Evolutionary conservation across 2,888 invertebrate genomes (phyloP), one percentile per base, ranked within the genome.

Genomic region (Calephelis perditalis): DNA sequence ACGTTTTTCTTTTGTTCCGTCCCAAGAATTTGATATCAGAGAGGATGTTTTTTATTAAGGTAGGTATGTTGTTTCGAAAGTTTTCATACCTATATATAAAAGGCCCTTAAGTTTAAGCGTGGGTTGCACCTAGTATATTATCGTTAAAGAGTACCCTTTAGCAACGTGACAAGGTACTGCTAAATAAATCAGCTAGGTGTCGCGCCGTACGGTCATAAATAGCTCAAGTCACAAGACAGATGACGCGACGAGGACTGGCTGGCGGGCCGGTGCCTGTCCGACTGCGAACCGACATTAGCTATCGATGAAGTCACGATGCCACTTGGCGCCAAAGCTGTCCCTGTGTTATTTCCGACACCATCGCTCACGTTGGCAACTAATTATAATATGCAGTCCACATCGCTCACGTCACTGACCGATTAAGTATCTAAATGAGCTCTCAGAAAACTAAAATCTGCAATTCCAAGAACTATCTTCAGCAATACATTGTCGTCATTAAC

Each of bases 341-440:
- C 81, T 76, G 78, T 80, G 85, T 82, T 89, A 90, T 90, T 90
- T 90, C 86, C 79, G 83, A 89, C 84, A 78, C 83, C 85, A 88
- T 89, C 88, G 87, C 87, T 89, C 89, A 90, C 85, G 76, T 80
- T 75, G 74, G 81, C 86, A 73, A 86, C 88, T 90, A 90, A 90
- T 90, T 89, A 86, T 89, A 89, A 88, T 85, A 87, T 81, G 79
- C 79, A 73, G 76, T 78, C 78, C 78, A 40, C 40, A 40, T 40
- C 78, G 74, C 67, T 71, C 75, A 75, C 77, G 73, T 76, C 79
- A 78, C 76, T 78, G 79, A 79, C 79, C 79, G 79, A 75, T 77
- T 73, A 69, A 70, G 73, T 73, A 73, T 74, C 70, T 72, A 67
- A 70, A 70, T 68, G 67, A 63, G 65, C 63, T 57, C 64, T 66